phyloP scores from a whole-genome alignment of 2,113 vertebrate genomes.

The Oxyruncus cristatus region DNA sequence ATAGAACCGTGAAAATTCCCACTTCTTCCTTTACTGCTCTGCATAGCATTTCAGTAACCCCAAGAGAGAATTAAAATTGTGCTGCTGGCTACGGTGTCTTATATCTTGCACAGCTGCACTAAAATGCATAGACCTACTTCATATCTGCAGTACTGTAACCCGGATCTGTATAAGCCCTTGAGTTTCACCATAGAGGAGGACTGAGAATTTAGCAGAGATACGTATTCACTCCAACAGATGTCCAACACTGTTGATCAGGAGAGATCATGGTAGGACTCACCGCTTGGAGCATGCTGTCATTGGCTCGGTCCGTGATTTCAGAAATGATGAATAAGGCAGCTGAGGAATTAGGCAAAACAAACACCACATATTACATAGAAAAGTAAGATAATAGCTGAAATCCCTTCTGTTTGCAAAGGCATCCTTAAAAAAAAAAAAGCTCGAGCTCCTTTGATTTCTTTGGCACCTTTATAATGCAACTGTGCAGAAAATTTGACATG shows the following conservation, averaged over 20 bases:
- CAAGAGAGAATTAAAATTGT: not conserved
- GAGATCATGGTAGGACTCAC: slow-evolving; percentile 75
- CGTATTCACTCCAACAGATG: not conserved
- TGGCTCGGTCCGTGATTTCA: slow-evolving; percentile 88
- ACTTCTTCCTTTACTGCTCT: not conserved
- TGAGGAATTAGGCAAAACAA: slow-evolving; percentile 61
- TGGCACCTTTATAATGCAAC: not conserved
- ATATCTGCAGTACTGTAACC: not conserved
- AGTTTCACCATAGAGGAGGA: not conserved
- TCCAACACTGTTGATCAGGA: not conserved
- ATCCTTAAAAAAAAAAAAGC: not conserved
- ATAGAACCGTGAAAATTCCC: not conserved
- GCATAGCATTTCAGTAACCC: not conserved
- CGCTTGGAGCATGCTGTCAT: slow-evolving; percentile 92
- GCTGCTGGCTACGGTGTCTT: not conserved
- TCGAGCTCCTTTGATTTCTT: not conserved
- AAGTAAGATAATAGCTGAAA: not conserved
- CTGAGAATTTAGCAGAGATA: not conserved
- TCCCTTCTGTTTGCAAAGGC: not conserved
- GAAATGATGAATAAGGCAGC: slow-evolving; percentile 89
- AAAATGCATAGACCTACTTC: not conserved
- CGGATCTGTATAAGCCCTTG: not conserved
- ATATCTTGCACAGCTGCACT: not conserved
- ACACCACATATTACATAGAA: not conserved
- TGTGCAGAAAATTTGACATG: not conserved